Evolutionary conservation across 2,797 vertebrate species (phyloP), one percentile per base, ranked within the genome.

Genomic region (Rhabdomys pumilio): DNA sequence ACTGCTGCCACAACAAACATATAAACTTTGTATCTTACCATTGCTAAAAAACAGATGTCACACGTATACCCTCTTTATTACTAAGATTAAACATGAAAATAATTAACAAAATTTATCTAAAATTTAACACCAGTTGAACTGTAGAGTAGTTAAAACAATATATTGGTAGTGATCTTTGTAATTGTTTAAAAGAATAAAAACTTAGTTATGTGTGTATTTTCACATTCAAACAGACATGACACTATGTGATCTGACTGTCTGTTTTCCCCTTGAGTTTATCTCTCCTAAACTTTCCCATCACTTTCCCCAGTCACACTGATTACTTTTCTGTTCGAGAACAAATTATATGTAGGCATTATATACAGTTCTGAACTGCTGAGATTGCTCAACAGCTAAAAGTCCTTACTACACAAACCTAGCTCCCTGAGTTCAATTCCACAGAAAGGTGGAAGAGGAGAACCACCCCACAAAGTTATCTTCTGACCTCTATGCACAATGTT

Each of bases 111-210:
- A 79, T 55, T 79, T 53, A 95, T 76, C 67, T 95, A 55, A 96
- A 90, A 79, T 87, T 94, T 73, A 90, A 96, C 96, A 92, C 41
- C 31, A 88, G 0, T 81, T 96, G 69, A 91, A 2, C 31, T 96
- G 0, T 69, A 26, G 44, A 94, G 53, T 91, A 47, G 41, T 89
- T 88, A 95, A 89, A 91, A 47, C 61, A 91, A 29, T 81, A 59
- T 89, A n/a, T 83, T 26, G 22, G 88, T 38, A 94, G 73, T 91
- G 63, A 44, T 31, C 41, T 53, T 92, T 84, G 89, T 26, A 93
- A 57, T 24, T 91, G 17, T 80, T 96, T 94, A 85, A 94, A 95
- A 92, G 94, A 72, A 61, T 61, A 86, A 50, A 29, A 92, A 47
- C 10, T 34, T 94, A 7, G 69, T 15, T 47, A 69, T 86, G 11